Evolutionary conservation across 2,888 invertebrate genomes (phyloP), one percentile per base, ranked within the genome.

Genomic region (Chrysopilus asiliformis): DNA sequence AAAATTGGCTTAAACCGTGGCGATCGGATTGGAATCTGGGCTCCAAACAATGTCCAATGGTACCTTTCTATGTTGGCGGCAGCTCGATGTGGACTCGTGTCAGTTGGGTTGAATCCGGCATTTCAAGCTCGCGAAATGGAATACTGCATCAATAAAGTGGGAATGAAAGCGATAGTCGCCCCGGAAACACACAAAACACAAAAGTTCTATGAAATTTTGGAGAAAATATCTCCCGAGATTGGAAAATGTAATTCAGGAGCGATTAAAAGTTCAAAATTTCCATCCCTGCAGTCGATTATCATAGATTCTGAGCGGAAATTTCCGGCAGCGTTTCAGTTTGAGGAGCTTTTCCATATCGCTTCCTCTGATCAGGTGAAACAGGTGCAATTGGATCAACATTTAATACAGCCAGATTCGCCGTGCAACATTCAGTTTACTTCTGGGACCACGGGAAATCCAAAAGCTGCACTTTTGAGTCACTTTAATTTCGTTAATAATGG

Each of bases 401-500:
- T 55, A 1, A 66, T 85, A 9, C 67, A 72, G 32, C 74, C 81
- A 22, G 78, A 80, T 53, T 71, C 72, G 28, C 68, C 76, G 1
- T 75, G 73, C 47, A 84, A 81, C 53, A 77, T 91, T 45, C 76
- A 85, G 53, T 87, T 86, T 53, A 86, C 87, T 2, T 89, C 87
- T 2, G 85, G 84, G 13, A 84, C 84, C 2, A 85, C 89, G 0
- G 72, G 71, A 2, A 51, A 62, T 25, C 83, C 89, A 1, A 90
- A 90, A 58, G 89, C 81, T 2, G 72, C 79, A 0, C 54, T 74
- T 0, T 49, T 83, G 1, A 72, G 74, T 3, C 87, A 91, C 53
- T 73, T 74, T 50, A 72, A 72, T 42, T 65, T 82, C 13, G 66
- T 84, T 3, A 90, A 91, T 57, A 89, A 89, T 56, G 70, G 77